Evolutionary conservation across 2,113 vertebrate genomes (phyloP), one percentile per base, ranked within the genome.

Genomic region (Polypterus senegalus): DNA sequence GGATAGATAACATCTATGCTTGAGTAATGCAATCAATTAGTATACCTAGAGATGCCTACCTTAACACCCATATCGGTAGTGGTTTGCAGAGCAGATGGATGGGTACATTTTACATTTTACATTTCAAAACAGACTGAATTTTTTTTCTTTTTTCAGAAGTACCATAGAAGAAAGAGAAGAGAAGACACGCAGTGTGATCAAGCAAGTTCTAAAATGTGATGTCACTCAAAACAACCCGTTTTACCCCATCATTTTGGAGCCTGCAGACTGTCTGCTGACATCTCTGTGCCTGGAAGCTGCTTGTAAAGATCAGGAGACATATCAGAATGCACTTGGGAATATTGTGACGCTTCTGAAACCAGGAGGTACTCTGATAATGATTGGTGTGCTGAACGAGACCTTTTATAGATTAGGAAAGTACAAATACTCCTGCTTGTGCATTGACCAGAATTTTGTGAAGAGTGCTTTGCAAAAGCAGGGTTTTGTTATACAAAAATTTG

Each of bases 151-250:
- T 68, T 46, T 49, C 66, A 78, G 70, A 60, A 66, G 64, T 11
- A 72, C 73, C 45, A 65, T 54, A 47, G 67, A 58, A 0, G 76
- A 82, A 58, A 70, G 80, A 60, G 79, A 83, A 57, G 72, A 73
- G 60, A 81, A 73, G 27, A n/a, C 84, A 11, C 67, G 64, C 51
- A 69, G 46, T 54, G 5, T 47, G 1, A 45, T 73, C 53, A 79
- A 59, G 4, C 67, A 49, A 62, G 62, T 73, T 4, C 67, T 78
- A 47, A 64, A 57, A 46, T 70, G 76, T 47, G 81, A 86, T 0
- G 74, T 88, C 67, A 83, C 72, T 1, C 72, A 74, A 60, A 75
- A 76, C 62, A 81, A 63, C 63, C 81, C 73, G 0, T 65, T 72
- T 1, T 70, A 57, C 0, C 58, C 73, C 0, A 3, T 60, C 5